phyloP scores from a whole-genome alignment of 2,797 vertebrate species.

The Leptoclinus maculatus region DNA sequence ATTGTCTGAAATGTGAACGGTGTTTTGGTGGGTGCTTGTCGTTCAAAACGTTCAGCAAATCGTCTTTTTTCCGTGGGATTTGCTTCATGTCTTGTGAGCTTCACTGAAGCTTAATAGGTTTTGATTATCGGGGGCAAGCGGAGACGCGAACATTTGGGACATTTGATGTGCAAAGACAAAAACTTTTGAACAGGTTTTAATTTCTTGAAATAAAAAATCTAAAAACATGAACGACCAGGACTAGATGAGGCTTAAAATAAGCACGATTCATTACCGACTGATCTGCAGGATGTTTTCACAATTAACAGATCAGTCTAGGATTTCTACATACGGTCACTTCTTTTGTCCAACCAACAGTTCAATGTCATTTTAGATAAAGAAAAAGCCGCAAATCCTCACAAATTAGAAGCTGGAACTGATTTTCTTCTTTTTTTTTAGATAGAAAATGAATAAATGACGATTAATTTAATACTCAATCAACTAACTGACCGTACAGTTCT shows the following conservation, averaged over 20 bases:
- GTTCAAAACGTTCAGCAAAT: constrained; percentile 47
- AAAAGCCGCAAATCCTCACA: neutral
- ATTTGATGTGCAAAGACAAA: neutral
- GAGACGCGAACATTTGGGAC: constrained; percentile 11
- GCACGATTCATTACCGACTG: neutral
- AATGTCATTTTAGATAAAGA: no score
- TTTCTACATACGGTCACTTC: neutral
- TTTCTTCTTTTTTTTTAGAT: neutral
- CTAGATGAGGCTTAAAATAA: neutral
- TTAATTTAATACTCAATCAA: neutral
- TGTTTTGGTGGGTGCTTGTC: constrained; percentile 64
- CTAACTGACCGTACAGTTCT: neutral
- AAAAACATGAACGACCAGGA: neutral
- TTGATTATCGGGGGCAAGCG: constrained; percentile 33
- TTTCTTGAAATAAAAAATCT: neutral
- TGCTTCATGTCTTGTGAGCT: constrained; percentile 18
- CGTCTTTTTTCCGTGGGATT: constrained; percentile 11
- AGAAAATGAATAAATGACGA: neutral
- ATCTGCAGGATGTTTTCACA: neutral
- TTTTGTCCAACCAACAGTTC: neutral
- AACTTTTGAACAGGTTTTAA: constrained; percentile 13
- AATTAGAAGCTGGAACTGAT: neutral
- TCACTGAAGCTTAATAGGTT: constrained; percentile 3
- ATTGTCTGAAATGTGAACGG: constrained; percentile 79
- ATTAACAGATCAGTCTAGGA: neutral